phyloP scores from a whole-genome alignment of 2,113 vertebrate species.

The Pithys albifrons region DNA sequence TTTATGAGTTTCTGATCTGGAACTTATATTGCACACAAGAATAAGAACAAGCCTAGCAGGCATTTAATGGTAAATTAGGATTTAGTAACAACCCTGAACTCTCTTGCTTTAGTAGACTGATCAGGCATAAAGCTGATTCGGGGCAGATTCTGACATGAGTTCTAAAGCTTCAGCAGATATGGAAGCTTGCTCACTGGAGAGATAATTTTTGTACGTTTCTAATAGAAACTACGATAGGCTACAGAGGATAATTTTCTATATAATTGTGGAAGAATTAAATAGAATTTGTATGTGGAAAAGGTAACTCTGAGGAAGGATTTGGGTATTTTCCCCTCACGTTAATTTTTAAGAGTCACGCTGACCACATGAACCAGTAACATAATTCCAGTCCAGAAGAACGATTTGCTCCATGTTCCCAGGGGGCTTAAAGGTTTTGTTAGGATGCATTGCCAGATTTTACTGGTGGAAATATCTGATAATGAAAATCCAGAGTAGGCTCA shows the following conservation, averaged over 20 bases:
- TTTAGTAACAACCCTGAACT: constrained; percentile 32
- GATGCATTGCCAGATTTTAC: neutral
- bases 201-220: neutral
- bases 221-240: neutral
- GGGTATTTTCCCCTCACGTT: neutral
- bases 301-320: neutral
- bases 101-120: neutral
- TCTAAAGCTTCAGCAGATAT: neutral
- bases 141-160: neutral
- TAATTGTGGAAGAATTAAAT: neutral
- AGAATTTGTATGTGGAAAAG: neutral
- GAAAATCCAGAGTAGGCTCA: neutral
- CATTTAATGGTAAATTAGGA: neutral
- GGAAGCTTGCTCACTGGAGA: neutral
- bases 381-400: neutral
- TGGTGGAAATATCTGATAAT: neutral
- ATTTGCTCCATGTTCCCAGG: neutral
- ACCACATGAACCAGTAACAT: neutral
- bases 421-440: neutral
- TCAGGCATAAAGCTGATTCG: neutral
- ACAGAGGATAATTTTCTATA: neutral
- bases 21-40: neutral
- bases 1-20: constrained; percentile 34
- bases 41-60: neutral
- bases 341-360: neutral